Percentiles rank a stretch among this genome's conserved stretches.
Evolutionary conservation across 1,140 invertebrate genomes (phyloP).

Genomic region (Psilanteris sp.): DNA sequence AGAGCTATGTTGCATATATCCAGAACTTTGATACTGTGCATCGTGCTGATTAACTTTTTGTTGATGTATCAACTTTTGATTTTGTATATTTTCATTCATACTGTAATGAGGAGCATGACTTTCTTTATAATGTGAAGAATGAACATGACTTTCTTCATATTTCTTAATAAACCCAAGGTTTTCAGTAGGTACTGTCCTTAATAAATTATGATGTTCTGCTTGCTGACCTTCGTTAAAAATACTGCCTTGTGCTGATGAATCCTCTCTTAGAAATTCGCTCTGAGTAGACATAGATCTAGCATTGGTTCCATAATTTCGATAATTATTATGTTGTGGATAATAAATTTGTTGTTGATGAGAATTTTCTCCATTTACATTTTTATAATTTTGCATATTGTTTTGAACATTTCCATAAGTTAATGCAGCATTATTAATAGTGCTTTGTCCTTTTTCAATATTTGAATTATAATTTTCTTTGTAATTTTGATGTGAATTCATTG

Average conservation of each 20-base stretch:
- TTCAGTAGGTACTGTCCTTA: not conserved
- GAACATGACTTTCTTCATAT: slow-evolving; percentile 36
- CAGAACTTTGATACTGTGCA: slow-evolving; percentile 28
- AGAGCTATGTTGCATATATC: slow-evolving; percentile 25
- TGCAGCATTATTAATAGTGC: not conserved
- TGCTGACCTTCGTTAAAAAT: slow-evolving; percentile 1
- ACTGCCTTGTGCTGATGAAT: not conserved
- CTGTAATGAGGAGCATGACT: slow-evolving; percentile 18
- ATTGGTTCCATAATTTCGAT: slow-evolving; percentile 1
- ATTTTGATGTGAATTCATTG: not conserved
- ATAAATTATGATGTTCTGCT: not conserved
- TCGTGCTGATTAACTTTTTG: slow-evolving; percentile 8
- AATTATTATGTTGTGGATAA: not conserved
- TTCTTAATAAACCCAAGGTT: slow-evolving; percentile 7
- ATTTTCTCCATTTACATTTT: not conserved
- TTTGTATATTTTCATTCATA: not conserved
- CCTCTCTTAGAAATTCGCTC: slow-evolving; percentile 1
- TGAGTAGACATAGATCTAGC: not conserved
- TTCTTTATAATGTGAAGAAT: slow-evolving; percentile 31
- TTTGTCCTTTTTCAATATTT: not conserved
- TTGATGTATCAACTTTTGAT: slow-evolving; percentile 6
- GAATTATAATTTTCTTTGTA: slow-evolving; percentile 1
- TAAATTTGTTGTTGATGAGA: slow-evolving; percentile 8
- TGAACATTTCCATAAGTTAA: not conserved
- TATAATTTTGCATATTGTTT: slow-evolving; percentile 1